Base-by-base conservation (phyloP, 2,888 invertebrate species). In the Scelioninae gen. 2 region DNA sequence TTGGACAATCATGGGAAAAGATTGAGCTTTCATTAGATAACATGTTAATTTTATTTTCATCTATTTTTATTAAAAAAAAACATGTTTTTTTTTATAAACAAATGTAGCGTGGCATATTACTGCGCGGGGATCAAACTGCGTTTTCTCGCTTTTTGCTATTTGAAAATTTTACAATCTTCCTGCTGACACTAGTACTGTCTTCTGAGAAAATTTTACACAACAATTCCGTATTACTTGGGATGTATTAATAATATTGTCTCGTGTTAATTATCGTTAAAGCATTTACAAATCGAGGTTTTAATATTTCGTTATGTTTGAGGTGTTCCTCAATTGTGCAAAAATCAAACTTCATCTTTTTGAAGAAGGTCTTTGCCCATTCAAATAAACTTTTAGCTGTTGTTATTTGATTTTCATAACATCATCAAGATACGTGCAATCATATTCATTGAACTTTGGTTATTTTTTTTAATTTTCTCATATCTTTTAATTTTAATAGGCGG, bases 241-340 rank as follows among this genome's bases (percentile, higher is more conserved):
- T 33, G 15, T 11, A 50, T 15, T 31, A 9, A 50, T 50, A 25
- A 25, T 46, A 25, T 25, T 46, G 46, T 46, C 46, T 22, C 7
- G 46, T 46, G 25, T 46, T 46, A 25, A 7, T 11, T 4, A 46
- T 50, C 15, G 50, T 50, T 33, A 31, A 11, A 31, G 50, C 50
- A 16, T 2, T 16, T 6, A 7, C 16, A 25, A 33, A 50, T 50
- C 50, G 31, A 31, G 50, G 7, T 28, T 31, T 50, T 16, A 50
- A 50, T 7, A 16, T 1, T 33, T 33, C 16, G 15, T 50, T 50
- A 10, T 31, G 50, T 7, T 10, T 5, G 2, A 50, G 1, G 9
- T 52, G 52, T 6, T 52, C 35, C 18, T 33, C 18, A 1, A 5
- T 11, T 6, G 45, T 22, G n/a, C 45, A 45, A 45, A 22, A 45